Base-by-base conservation (phyloP, 1,140 invertebrate genomes). In the Tachypleus tridentatus region DNA sequence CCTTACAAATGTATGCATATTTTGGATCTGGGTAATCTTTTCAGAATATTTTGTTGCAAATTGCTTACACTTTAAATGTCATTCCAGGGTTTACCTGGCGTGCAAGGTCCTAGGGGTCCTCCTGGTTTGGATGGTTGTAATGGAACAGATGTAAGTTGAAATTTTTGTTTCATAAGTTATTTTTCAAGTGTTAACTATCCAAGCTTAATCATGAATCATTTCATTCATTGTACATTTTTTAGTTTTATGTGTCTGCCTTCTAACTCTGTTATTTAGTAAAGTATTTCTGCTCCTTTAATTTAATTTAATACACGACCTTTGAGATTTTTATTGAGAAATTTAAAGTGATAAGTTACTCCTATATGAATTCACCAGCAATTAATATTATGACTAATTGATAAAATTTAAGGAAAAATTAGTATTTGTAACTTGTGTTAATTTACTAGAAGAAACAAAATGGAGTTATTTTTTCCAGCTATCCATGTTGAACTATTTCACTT, bases 61-160 rank as follows among this genome's bases (percentile, higher is more conserved):
- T 62, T n/a, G 29, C 47, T 64, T 64, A 29, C 29, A 29, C 29
- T 29, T 29, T 29, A 29, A 29, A 29, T 29, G 29, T 9, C 29
- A 11, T 61, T 66, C 10, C 58, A 71, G 70, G 72, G 72, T 51
- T 53, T 64, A 11, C 84, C 84, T 72, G 91, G 91, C 60, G 78
- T 83, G 4, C 77, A 83, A 4, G 91, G 91, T 58, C 73, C 81
- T 3, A 77, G 86, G 51, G 91, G 91, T 68, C 76, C 83, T 57
- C 82, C 85, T 60, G 93, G 93, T 66, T 57, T 87, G 70, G 92
- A 96, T 76, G 94, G 93, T 8, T 97, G 93, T 74, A 95, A 97
- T 74, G 94, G 94, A 75, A 91, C 91, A 11, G 90, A 93, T 76
- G 91, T 73, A 58, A 52, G 65, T 57, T 54, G 7, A n/a, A n/a